Evolutionary conservation across 2,113 vertebrate species (phyloP).

Genomic region (Opisthocomus hoazin): DNA sequence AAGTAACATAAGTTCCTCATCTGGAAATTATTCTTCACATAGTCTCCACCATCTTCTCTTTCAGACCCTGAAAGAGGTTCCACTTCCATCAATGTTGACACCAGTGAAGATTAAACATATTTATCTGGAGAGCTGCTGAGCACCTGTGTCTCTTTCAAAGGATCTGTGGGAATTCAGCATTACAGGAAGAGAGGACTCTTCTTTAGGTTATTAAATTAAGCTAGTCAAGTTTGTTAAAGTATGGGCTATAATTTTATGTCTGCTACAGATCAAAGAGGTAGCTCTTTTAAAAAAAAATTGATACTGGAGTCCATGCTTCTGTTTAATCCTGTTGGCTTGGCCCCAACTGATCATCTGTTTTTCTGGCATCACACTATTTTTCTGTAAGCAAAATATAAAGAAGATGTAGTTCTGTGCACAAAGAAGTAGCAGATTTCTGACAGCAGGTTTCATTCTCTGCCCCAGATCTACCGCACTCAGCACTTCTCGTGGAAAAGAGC

Average conservation of each 20-base stretch:
- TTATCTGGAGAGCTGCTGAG: background rate
- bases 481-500: background rate
- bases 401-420: background rate
- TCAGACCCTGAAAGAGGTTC: background rate
- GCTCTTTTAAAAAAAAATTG: background rate
- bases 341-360: background rate
- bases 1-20: rapidly evolving
- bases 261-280: background rate
- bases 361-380: background rate
- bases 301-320: background rate
- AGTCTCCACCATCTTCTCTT: background rate
- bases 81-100: background rate
- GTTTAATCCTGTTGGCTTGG: background rate
- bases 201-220: background rate
- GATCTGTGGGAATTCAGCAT: background rate
- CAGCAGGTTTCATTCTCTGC: background rate
- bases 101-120: background rate
- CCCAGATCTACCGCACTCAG: background rate
- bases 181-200: background rate
- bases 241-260: background rate
- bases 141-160: background rate
- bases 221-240: background rate
- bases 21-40: background rate
- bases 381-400: background rate
- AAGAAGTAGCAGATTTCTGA: background rate